Conservation (phyloP, 2,888 invertebrate species). For the Antheraea yamamai region DNA sequence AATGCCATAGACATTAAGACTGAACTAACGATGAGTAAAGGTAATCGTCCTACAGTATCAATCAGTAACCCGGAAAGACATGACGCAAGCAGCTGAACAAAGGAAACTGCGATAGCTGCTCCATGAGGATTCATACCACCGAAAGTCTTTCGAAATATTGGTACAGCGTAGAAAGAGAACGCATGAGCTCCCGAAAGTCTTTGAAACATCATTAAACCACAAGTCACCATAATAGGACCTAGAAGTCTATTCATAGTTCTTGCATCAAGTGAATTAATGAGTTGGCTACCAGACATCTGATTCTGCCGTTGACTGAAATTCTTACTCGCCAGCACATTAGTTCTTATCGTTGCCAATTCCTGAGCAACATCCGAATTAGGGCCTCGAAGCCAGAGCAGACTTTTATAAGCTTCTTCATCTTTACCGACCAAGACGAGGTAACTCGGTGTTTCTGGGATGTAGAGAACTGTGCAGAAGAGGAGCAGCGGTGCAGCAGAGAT, state of each 20-base stretch:
- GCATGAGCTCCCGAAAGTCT: slow-evolving; percentile 92
- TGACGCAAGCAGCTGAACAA: slow-evolving; percentile 92
- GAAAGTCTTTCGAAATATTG: slow-evolving; percentile 92
- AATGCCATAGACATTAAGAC: slow-evolving; percentile 93
- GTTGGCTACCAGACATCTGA: slow-evolving; percentile 69
- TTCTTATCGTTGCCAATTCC: slow-evolving; percentile 87
- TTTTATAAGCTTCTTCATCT: slow-evolving; percentile 84
- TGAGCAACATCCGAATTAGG: slow-evolving; percentile 88
- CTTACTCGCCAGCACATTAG: slow-evolving; percentile 84
- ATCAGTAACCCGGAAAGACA: slow-evolving; percentile 91
- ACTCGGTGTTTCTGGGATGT: slow-evolving; percentile 95
- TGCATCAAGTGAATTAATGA: slow-evolving; percentile 68
- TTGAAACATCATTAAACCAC: slow-evolving; percentile 95
- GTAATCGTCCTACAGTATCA: slow-evolving; percentile 92
- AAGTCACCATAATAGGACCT: slow-evolving; percentile 91
- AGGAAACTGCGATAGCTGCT: slow-evolving; percentile 92
- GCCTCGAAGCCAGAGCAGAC: slow-evolving; percentile 92
- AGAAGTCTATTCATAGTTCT: slow-evolving; percentile 74
- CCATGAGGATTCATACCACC: slow-evolving; percentile 91
- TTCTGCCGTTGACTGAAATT: slow-evolving; percentile 76
- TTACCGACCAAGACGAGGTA: slow-evolving; percentile 89
- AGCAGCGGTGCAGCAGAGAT: slow-evolving; percentile 90
- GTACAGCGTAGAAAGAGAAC: slow-evolving; percentile 92
- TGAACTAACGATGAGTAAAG: slow-evolving; percentile 91
- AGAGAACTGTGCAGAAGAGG: slow-evolving; percentile 88